Evolutionary conservation across 2,888 invertebrate species (phyloP).

Genomic region (Eustalomyia histrio): DNA sequence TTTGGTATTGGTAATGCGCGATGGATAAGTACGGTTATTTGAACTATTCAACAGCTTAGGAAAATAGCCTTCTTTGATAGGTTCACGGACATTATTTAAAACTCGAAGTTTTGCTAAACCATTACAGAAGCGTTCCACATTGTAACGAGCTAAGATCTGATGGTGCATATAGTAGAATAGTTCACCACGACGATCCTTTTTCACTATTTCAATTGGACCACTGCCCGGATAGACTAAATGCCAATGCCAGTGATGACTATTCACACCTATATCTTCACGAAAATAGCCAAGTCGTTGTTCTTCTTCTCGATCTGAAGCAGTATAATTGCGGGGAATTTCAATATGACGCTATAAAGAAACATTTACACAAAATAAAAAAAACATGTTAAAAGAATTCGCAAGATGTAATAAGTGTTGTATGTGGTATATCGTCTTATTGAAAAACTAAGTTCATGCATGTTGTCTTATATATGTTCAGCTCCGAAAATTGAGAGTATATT

Average conservation of each 20-base stretch:
- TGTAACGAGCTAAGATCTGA: constrained; percentile 84
- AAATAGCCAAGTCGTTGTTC: constrained; percentile 92
- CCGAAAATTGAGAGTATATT: too few relatives aligned
- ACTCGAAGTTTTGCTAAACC: constrained; percentile 83
- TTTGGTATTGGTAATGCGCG: constrained; percentile 83
- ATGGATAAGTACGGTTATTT: constrained; percentile 86
- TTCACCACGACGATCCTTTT: constrained; percentile 87
- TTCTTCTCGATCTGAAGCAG: constrained; percentile 86
- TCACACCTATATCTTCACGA: constrained; percentile 91
- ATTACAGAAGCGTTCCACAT: constrained; percentile 88
- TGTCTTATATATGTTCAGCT: too few relatives aligned
- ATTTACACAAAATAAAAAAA: not conserved
- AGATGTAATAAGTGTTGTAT: too few relatives aligned
- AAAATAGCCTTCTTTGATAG: constrained; percentile 89
- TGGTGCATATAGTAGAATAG: constrained; percentile 88
- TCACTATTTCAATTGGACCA: constrained; percentile 83
- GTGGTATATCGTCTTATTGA: too few relatives aligned
- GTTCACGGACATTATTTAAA: constrained; percentile 84
- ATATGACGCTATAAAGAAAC: constrained; percentile 78
- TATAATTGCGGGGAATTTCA: constrained; percentile 86
- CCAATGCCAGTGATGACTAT: constrained; percentile 96
- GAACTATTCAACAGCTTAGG: constrained; percentile 87
- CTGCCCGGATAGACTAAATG: constrained; percentile 91
- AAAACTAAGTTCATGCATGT: too few relatives aligned
- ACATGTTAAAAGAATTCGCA: too few relatives aligned